Conservation (phyloP, 2,113 vertebrate species). For the Lampris incognitus region DNA sequence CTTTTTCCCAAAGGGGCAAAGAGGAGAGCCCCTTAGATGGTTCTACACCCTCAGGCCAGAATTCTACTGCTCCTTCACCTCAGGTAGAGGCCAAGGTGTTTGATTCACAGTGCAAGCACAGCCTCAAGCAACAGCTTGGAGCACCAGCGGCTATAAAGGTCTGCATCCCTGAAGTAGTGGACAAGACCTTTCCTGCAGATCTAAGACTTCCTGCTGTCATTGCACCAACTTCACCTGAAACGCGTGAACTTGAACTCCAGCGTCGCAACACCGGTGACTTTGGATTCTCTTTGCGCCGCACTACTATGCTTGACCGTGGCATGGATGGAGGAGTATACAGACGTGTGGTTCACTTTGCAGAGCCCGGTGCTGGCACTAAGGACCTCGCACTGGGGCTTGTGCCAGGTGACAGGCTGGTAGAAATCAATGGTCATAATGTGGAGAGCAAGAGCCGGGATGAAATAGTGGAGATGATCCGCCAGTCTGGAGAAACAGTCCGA, state of each 20-base stretch:
- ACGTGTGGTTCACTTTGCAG: slow-evolving; percentile 93
- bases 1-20: slow-evolving; percentile 93
- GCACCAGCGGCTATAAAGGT: slow-evolving; percentile 46
- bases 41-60: slow-evolving; percentile 89
- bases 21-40: slow-evolving; percentile 91
- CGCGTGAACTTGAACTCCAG: slow-evolving; percentile 90
- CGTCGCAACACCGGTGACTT: slow-evolving; percentile 95
- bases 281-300: slow-evolving; percentile 93
- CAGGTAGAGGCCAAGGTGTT: slow-evolving; percentile 87
- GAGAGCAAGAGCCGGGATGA: slow-evolving; percentile 94
- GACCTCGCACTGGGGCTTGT: slow-evolving; percentile 92
- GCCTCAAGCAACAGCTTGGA: slow-evolving; percentile 53
- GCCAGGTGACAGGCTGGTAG: slow-evolving; percentile 93
- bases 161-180: slow-evolving; percentile 83
- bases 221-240: slow-evolving; percentile 79
- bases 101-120: slow-evolving; percentile 76
- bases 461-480: slow-evolving; percentile 98
- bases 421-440: slow-evolving; percentile 94
- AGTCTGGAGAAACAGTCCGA: slow-evolving; percentile 91
- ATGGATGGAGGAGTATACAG: slow-evolving; percentile 89
- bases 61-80: slow-evolving; percentile 88
- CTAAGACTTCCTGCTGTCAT: slow-evolving; percentile 86
- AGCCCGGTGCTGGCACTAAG: slow-evolving; percentile 93
- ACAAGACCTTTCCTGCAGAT: slow-evolving; percentile 86
- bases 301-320: slow-evolving; percentile 91